phyloP scores from a whole-genome alignment of 1,140 invertebrate species.

The Elysia chlorotica region DNA sequence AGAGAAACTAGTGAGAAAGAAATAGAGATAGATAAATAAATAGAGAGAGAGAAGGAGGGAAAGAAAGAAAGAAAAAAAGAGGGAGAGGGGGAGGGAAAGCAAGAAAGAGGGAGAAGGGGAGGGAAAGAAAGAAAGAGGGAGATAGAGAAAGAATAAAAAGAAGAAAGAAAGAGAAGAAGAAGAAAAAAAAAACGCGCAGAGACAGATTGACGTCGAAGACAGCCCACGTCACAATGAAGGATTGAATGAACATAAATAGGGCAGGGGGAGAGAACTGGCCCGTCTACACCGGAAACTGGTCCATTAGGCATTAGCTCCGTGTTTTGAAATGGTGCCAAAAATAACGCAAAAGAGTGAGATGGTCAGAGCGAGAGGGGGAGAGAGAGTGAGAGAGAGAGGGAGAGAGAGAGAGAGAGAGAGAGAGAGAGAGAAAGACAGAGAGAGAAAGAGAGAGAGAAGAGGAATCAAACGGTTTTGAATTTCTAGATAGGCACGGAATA shows the following conservation, averaged over 20 bases:
- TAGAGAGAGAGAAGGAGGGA: conserved; percentile 1
- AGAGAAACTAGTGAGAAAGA: neutral
- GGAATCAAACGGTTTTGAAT: too few species aligned
- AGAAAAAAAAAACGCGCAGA: too few species aligned
- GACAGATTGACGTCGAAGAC: too few species aligned
- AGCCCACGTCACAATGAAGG: too few species aligned
- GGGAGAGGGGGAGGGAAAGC: neutral
- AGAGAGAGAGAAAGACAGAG: conserved; percentile 16
- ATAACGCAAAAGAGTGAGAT: too few species aligned
- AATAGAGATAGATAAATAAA: neutral
- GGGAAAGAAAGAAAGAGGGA: neutral
- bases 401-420: conserved; percentile 22
- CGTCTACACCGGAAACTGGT: too few species aligned
- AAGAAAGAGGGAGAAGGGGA: conserved; percentile 2
- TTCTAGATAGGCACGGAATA: too few species aligned
- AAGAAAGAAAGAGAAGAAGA: neutral
- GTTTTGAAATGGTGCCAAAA: too few species aligned
- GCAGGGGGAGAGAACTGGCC: too few species aligned
- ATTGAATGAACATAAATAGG: too few species aligned
- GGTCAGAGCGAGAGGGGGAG: too few species aligned
- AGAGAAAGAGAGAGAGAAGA: neutral
- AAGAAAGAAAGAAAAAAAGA: neutral
- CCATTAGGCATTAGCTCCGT: too few species aligned
- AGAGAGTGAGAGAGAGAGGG: conserved; percentile 8
- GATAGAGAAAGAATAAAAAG: conserved; percentile 1